Evolutionary conservation across 2,113 vertebrate genomes (phyloP).

Genomic region (Xyliphius kryptos): DNA sequence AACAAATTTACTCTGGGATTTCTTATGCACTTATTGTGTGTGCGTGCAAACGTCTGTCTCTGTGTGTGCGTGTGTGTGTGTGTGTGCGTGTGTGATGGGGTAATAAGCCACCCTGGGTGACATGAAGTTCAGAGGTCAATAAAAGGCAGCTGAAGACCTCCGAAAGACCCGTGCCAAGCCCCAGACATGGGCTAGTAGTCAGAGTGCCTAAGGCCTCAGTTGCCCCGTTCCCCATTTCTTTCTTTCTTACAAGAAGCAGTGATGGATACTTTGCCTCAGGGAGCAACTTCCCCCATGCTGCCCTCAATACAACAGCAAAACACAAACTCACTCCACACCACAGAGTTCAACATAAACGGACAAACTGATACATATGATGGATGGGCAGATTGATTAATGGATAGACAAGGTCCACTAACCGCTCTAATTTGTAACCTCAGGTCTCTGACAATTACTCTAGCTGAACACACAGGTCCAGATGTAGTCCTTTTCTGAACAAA

Average conservation of each 20-base stretch:
- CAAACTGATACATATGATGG: conserved; percentile 4
- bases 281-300: too few species aligned
- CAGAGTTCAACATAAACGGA: conserved; percentile 16
- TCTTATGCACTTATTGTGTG: conserved; percentile 21
- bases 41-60: background rate
- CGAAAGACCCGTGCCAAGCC: conserved; percentile 44
- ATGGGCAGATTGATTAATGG: conserved; percentile 26
- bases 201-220: conserved; percentile 28
- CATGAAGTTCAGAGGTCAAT: conserved; percentile 57
- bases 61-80: conserved; percentile 7
- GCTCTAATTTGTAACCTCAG: conserved; percentile 26
- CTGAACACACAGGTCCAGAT: conserved; percentile 8
- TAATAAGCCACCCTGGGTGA: conserved; percentile 66
- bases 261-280: conserved; percentile 69
- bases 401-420: conserved; percentile 16
- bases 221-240: conserved; percentile 16
- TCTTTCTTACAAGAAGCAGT: conserved; percentile 49
- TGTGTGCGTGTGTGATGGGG: conserved; percentile 42
- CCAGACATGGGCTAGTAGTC: conserved; percentile 51
- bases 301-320: conserved; percentile 38
- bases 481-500: too few species aligned
- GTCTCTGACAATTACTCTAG: background rate
- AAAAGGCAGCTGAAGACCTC: conserved; percentile 50
- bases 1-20: conserved; percentile 28
- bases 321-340: conserved; percentile 41